Evolutionary conservation across 2,113 vertebrate genomes (phyloP), one percentile per base, ranked within the genome.

Genomic region (Ictalurus punctatus): DNA sequence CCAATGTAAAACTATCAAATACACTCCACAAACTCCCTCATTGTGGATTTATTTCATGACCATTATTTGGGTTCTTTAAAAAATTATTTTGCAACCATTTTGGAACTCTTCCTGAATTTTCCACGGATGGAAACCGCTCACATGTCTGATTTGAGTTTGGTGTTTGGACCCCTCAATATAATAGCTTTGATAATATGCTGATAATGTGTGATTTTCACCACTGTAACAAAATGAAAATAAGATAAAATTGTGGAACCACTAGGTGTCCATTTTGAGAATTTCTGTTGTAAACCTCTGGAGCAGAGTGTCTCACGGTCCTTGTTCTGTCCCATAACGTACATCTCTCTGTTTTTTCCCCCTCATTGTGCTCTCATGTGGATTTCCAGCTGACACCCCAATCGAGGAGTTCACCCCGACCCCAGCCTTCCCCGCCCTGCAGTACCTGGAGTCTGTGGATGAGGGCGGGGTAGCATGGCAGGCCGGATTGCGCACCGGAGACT

Each of bases 401-500:
- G 91, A 92, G 84, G 91, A 92, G 91, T 92, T 92, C 80, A 92
- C 89, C 37, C 91, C 91, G 17, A 92, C 91, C 9, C 91, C 91
- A 23, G 91, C 91, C 40, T 92, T 92, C 56, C 91, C 91, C 23
- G 91, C 91, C 63, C 86, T 92, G 88, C 91, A 92, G 88, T 92
- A 92, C 85, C 88, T 92, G 88, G 91, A 92, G 74, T 92, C 91
- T 25, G 91, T 92, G 86, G 91, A 92, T 12, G 91, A 92, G 65
- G 91, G 91, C 4, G 91, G 91, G n/a, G 91, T 92, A 67, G 91
- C 91, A 54, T 92, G 91, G 91, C 90, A 92, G 82, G 91, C 91
- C 16, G 91, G 91, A 61, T 80, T 92, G 44, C 86, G 91, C n/a
- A 92, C 91, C 4, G 91, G 91, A 59, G 91, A 92, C 88, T 92